These are phyloP conservation scores for Vombatus ursinus DNA, from an alignment of 2,113 vertebrate genomes.

Conservation along the genomic window DNA sequence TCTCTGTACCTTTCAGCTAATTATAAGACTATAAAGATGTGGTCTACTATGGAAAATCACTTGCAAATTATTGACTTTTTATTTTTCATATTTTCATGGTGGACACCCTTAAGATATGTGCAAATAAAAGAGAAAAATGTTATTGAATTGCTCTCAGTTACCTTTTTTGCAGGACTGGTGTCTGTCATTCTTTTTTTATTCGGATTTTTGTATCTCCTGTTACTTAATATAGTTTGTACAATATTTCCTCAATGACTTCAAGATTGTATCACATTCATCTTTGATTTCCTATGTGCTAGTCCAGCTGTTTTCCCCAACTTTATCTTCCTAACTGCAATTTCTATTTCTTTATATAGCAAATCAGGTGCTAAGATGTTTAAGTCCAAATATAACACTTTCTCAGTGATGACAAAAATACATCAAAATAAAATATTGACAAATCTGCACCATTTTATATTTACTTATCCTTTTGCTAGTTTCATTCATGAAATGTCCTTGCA, in stretches of 20 bases:
- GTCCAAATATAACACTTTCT: background rate
- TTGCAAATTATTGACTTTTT: background rate
- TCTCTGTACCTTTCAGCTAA: background rate
- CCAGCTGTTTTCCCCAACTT: background rate
- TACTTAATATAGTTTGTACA: background rate
- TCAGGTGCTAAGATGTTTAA: background rate
- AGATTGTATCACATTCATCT: background rate
- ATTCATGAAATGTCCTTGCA: background rate
- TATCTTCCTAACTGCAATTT: background rate
- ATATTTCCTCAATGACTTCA: background rate
- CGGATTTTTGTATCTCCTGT: background rate
- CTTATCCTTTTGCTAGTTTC: background rate
- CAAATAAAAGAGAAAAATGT: background rate
- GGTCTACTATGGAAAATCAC: background rate
- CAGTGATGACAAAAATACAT: background rate
- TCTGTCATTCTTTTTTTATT: background rate
- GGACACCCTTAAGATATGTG: background rate
- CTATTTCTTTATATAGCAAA: background rate
- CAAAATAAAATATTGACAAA: background rate
- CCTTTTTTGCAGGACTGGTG: background rate
- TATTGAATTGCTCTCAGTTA: background rate
- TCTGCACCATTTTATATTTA: background rate
- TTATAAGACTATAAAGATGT: background rate
- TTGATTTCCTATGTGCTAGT: background rate
- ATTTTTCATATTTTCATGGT: background rate